These are phyloP conservation scores for Machimus rusticus DNA, from an alignment of 2,888 invertebrate species.

Conservation along the genomic window DNA sequence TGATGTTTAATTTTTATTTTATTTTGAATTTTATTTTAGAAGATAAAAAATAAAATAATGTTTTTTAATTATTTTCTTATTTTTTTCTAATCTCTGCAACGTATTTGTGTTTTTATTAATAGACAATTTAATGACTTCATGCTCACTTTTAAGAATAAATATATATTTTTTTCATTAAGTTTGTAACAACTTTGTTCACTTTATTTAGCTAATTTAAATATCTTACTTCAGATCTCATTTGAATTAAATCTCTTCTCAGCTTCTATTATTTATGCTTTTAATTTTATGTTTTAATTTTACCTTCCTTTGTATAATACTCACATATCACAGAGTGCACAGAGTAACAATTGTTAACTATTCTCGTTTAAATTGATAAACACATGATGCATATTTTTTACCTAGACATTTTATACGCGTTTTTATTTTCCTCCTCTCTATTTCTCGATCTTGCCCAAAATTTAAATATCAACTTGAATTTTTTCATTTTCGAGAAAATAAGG, in stretches of 20 bases:
- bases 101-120: background rate
- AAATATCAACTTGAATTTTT: background rate
- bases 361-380: slow-evolving; percentile 2
- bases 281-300: background rate
- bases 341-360: slow-evolving; percentile 33
- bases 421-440: background rate
- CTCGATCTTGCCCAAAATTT: background rate
- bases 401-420: background rate
- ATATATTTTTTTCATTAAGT: background rate
- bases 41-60: no score
- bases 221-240: background rate
- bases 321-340: slow-evolving; percentile 30
- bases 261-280: background rate
- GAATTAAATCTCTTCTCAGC: background rate
- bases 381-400: background rate
- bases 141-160: background rate
- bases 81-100: background rate
- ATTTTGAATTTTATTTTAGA: no score
- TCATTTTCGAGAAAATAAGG: background rate
- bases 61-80: background rate
- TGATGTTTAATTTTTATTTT: no score
- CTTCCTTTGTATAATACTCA: slow-evolving; percentile 15
- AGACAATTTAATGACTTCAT: background rate
- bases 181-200: background rate
- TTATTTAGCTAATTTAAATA: background rate